Conservation (phyloP, 2,797 vertebrate genomes). For the Sebastiscus tertius region DNA sequence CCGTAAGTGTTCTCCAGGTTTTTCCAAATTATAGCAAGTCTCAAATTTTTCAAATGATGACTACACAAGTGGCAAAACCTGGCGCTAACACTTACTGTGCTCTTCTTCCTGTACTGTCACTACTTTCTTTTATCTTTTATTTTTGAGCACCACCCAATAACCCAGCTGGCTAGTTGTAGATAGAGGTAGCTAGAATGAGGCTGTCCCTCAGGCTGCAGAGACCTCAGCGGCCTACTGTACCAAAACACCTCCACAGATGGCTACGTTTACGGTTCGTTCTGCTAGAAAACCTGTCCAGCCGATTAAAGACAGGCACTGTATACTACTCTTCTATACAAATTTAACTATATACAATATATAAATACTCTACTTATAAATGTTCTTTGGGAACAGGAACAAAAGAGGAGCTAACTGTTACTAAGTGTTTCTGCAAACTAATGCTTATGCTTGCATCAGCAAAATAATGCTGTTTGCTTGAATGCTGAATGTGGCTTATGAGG, state of each 20-base stretch:
- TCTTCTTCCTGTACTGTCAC: not conserved
- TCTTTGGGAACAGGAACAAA: not conserved
- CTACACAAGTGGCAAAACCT: not conserved
- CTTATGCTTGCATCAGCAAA: not conserved
- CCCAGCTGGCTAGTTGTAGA: not conserved
- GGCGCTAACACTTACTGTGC: not conserved
- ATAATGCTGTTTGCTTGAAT: not conserved
- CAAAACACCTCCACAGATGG: not conserved
- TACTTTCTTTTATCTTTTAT: not conserved
- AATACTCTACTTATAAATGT: not conserved
- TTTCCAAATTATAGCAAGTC: not conserved
- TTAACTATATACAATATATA: no score
- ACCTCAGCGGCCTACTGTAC: not conserved
- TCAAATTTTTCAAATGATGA: not conserved
- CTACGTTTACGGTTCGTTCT: not conserved
- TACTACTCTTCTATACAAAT: no score
- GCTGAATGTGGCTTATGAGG: constrained; percentile 3
- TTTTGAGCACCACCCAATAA: not conserved
- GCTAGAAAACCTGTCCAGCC: not conserved
- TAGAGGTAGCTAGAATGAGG: not conserved
- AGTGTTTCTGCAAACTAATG: constrained; percentile 1
- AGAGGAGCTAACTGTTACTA: not conserved
- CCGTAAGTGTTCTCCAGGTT: not conserved
- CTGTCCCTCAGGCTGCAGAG: not conserved
- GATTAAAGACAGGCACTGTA: not conserved